A percentile compares a stretch with the other conserved stretches of the same genome.
These are phyloP conservation scores for Ornithoptera alexandrae DNA, from an alignment of 2,888 invertebrate genomes.

Conservation along the genomic window DNA sequence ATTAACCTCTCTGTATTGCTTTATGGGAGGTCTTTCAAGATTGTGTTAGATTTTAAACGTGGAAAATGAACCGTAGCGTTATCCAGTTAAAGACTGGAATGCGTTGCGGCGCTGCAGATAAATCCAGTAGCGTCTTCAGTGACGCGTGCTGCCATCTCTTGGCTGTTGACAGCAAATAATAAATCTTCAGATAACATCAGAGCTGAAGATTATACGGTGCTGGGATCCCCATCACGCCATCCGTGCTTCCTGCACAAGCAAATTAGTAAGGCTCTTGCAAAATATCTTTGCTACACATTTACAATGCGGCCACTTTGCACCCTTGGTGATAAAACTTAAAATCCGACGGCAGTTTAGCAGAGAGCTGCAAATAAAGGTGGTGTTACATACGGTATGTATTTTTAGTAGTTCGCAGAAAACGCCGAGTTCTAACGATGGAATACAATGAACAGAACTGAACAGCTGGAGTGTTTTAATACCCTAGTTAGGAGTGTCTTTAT, in stretches of 20 bases:
- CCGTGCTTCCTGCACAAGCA: conserved; percentile 77
- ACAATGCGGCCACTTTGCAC: conserved; percentile 40
- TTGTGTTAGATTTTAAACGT: conserved; percentile 5
- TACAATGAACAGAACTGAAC: conserved; percentile 66
- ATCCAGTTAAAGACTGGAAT: conserved; percentile 45
- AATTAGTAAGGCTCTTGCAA: conserved; percentile 72
- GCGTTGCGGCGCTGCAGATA: conserved; percentile 46
- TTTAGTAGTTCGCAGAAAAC: conserved; percentile 75
- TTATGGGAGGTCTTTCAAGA: conserved; percentile 40
- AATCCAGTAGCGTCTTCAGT: conserved; percentile 60
- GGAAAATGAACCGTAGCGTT: conserved; percentile 27
- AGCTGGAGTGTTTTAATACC: conserved; percentile 55
- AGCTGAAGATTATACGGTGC: conserved; percentile 76
- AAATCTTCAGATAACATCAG: conserved; percentile 79
- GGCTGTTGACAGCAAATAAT: conserved; percentile 75
- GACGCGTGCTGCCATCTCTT: conserved; percentile 76
- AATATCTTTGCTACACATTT: conserved; percentile 48
- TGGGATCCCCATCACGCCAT: conserved; percentile 72
- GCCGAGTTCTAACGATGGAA: conserved; percentile 52
- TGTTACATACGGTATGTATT: conserved; percentile 57
- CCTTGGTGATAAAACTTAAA: conserved; percentile 42
- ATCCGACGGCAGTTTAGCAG: conserved; percentile 40
- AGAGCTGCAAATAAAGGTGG: conserved; percentile 42
- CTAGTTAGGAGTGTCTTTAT: conserved; percentile 46
- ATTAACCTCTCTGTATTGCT: conserved; percentile 28